Base-by-base conservation (phyloP, 2,888 invertebrate genomes). In the Incurvaria masculella region DNA sequence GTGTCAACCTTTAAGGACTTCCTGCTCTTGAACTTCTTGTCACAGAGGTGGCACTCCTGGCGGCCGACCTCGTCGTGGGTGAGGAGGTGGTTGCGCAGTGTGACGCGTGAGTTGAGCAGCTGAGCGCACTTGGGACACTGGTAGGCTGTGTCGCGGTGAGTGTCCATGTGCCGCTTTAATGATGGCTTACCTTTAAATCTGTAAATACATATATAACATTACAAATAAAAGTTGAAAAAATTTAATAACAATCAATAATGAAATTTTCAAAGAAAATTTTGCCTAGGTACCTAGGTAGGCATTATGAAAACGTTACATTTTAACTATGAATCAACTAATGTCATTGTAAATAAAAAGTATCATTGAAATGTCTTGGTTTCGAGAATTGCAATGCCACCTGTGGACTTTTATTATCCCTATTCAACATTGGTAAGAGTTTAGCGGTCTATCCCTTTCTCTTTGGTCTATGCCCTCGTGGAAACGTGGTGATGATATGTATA, bases 171-270 rank as follows among this genome's bases (percentile, higher is more conserved):
- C 2, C 54, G 51, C 21, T 59, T 57, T 44, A 62, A 50, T 19
- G 60, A 49, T 21, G 58, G 58, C 50, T 61, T 61, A 8, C 61
- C 59, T 53, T 62, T 62, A 50, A 62, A 62, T 20, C 61, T 61
- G 47, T 21, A 52, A 48, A 19, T 10, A 27, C 27, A 27, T 11
- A 11, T 8, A n/a, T n/a, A n/a, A n/a, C n/a, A n/a, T n/a, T n/a
- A n/a, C n/a, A n/a, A n/a, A n/a, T n/a, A n/a, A n/a, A n/a, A n/a
- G n/a, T n/a, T n/a, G n/a, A n/a, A n/a, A 27, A 11, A 27, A 14
- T 27, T 27, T 27, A 27, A 27, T 27, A 27, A 11, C 27, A 27
- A 27, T 14, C n/a, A n/a, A n/a, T n/a, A 43, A 43, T 8, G 8
- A 41, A 16, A 11, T 41, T 11, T 8, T 41, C 10, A 11, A 16